phyloP scores from a whole-genome alignment of 2,113 vertebrate species.

The Grammomys dolichurus region DNA sequence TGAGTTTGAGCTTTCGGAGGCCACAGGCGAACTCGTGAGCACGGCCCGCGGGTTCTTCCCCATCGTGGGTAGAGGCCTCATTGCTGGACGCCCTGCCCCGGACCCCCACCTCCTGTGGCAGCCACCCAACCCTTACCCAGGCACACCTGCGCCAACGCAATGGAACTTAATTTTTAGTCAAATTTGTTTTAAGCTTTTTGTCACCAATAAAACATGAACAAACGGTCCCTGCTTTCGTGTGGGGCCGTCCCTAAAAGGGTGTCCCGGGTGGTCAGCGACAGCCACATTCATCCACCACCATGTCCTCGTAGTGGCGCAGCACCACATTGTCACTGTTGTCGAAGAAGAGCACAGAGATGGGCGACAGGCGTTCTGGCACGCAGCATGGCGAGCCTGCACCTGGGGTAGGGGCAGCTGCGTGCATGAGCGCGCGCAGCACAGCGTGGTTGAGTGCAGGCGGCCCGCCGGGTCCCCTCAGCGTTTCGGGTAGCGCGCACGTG shows the following conservation, averaged over 20 bases:
- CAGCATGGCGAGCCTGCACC: constrained; percentile 93
- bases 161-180: constrained; percentile 85
- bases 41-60: not conserved
- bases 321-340: constrained; percentile 98
- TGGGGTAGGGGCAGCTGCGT: constrained; percentile 92
- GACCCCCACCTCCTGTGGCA: constrained; percentile 84
- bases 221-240: constrained; percentile 82
- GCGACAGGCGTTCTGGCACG: constrained; percentile 93
- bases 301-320: constrained; percentile 96
- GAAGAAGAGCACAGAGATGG: constrained; percentile 97
- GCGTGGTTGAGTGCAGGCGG: constrained; percentile 96
- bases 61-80: not conserved
- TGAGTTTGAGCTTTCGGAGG: constrained; percentile 88
- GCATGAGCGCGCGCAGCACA: constrained; percentile 95
- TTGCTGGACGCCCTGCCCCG: not conserved
- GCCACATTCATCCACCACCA: constrained; percentile 97
- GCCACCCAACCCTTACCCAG: constrained; percentile 81
- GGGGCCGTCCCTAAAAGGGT: not conserved
- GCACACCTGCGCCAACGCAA: constrained; percentile 85
- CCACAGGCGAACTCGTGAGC: constrained; percentile 12
- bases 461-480: constrained; percentile 85
- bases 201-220: constrained; percentile 88
- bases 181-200: constrained; percentile 90
- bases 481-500: constrained; percentile 93
- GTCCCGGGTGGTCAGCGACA: constrained; percentile 89